Conservation (phyloP, 2,797 vertebrate species). For the Delichon dasypus region DNA sequence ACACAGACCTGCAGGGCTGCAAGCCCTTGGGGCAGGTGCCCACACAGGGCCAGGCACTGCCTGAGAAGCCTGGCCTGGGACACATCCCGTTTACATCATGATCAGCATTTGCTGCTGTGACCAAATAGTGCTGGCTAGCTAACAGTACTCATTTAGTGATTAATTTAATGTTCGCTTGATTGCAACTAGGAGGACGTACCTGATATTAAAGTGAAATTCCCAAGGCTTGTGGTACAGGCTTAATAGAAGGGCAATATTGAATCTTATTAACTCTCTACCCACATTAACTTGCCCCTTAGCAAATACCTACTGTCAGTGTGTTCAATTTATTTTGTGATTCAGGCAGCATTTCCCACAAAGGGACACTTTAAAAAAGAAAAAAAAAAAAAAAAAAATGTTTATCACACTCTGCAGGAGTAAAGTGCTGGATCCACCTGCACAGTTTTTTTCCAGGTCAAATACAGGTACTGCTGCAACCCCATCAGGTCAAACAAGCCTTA, state of each 20-base stretch:
- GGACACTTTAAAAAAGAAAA: neutral
- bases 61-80: neutral
- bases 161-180: neutral
- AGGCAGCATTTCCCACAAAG: neutral
- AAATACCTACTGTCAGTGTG: neutral
- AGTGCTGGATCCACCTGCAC: neutral
- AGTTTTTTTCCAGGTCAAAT: neutral
- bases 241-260: neutral
- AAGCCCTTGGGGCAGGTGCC: neutral
- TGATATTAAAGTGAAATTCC: neutral
- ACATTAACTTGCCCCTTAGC: neutral
- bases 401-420: neutral
- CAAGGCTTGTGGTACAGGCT: neutral
- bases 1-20: neutral
- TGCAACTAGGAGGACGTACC: neutral
- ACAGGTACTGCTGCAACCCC: neutral
- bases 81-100: rapidly evolving
- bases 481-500: neutral
- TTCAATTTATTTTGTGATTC: neutral
- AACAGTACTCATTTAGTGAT: neutral
- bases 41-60: no score
- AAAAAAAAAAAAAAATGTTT: neutral
- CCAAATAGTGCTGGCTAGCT: neutral
- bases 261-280: neutral
- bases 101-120: neutral